Conservation (phyloP, 2,797 vertebrate genomes). For the Catamblyrhynchus diadema region DNA sequence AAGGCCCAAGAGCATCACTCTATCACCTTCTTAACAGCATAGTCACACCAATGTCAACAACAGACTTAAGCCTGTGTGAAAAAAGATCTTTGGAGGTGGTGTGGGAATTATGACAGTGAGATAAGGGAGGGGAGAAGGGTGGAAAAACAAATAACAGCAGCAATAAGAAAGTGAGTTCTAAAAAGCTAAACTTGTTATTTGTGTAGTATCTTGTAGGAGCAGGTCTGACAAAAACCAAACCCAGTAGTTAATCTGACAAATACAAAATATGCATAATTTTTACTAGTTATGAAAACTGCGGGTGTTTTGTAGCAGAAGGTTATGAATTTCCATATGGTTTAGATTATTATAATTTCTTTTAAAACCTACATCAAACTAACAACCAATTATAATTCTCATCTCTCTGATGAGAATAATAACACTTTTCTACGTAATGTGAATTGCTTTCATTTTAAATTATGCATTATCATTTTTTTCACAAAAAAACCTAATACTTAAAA, state of each 20-base stretch:
- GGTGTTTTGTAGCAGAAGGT: constrained; percentile 58
- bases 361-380: constrained; percentile 36
- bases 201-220: constrained; percentile 5
- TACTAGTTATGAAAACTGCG: constrained; percentile 49
- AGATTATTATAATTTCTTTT: constrained; percentile 58
- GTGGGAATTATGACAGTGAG: not conserved
- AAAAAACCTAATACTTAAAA: constrained; percentile 10
- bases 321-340: constrained; percentile 63
- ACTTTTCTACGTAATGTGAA: constrained; percentile 5
- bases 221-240: constrained; percentile 55
- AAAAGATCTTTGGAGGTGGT: not conserved
- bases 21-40: not conserved
- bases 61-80: not conserved
- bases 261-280: constrained; percentile 56
- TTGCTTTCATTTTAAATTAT: constrained; percentile 29
- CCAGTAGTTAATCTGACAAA: constrained; percentile 61
- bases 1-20: not conserved
- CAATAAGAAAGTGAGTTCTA: not conserved
- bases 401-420: not conserved
- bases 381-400: not conserved
- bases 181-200: constrained; percentile 44
- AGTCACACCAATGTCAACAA: not conserved
- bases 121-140: not conserved
- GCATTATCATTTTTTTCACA: not conserved
- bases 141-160: not conserved